Base-by-base conservation (phyloP, 1,140 invertebrate genomes). In the Portunus trituberculatus region DNA sequence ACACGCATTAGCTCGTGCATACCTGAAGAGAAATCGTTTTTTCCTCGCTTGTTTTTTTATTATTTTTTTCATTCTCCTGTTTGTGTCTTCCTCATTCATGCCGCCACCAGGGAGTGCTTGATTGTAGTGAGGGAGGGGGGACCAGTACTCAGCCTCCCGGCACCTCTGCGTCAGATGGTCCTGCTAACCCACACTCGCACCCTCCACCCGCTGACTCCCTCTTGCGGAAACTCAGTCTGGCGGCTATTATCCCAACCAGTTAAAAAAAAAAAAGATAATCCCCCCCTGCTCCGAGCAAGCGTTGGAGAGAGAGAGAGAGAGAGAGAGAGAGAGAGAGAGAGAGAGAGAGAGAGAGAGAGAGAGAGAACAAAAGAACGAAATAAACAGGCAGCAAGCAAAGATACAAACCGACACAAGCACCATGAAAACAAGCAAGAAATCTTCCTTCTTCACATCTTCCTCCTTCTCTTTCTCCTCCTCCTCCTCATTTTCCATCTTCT, bases 281-380 rank as follows among this genome's bases (percentile, higher is more conserved):
- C 84, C 31, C 82, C 31, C 28, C 4, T 28, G 14, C 28, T 28
- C 7, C 25, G n/a, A 16, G n/a, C 32, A 32, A 45, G 8, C 25
- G n/a, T 14, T n/a, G 25, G 32, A 31, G 32, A 45, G 89, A 91
- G 89, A 91, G 89, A 91, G 89, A 91, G 89, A 91, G 89, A 91
- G 89, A 91, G 87, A 89, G 87, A 89, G 87, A 89, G 87, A 89
- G 87, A 89, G 87, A 89, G 87, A 89, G 87, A 89, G 87, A 89
- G 87, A 89, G 87, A 89, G 87, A 89, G 87, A 89, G 87, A 89
- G 87, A 89, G 87, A 89, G 86, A 88, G 83, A 83, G 83, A 86
- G 83, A 86, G 83, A 86, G 83, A 86, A 8, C 12, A 8, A 76
- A 25, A 76, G n/a, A 76, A 25, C 0, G n/a, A n/a, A 25, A 76